These are phyloP conservation scores for Saturnia pavonia DNA, from an alignment of 2,888 invertebrate genomes.

Conservation along the genomic window DNA sequence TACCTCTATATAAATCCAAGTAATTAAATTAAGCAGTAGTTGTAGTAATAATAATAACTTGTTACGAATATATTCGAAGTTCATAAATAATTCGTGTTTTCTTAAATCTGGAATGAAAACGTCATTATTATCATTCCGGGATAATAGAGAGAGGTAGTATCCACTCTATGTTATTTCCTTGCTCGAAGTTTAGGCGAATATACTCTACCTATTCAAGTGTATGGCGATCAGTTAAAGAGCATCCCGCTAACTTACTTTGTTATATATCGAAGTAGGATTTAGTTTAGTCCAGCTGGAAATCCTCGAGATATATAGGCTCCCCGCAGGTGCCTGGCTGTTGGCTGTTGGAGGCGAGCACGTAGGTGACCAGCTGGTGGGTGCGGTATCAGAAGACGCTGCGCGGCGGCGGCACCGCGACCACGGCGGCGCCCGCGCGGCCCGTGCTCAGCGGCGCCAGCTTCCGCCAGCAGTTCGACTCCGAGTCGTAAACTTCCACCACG, in stretches of 20 bases:
- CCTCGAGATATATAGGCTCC: background rate
- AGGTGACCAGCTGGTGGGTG: conserved; percentile 39
- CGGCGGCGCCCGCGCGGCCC: conserved; percentile 94
- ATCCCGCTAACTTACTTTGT: background rate
- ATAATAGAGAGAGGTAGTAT: too few species aligned
- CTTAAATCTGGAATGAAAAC: too few species aligned
- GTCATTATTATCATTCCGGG: too few species aligned
- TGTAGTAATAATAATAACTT: too few species aligned
- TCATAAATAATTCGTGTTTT: too few species aligned
- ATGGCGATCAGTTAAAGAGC: background rate
- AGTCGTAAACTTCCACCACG: conserved; percentile 94
- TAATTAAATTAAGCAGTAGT: too few species aligned
- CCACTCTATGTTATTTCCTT: too few species aligned
- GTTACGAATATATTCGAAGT: too few species aligned
- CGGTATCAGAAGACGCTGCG: conserved; percentile 61
- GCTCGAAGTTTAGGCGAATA: too few species aligned
- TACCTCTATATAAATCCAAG: too few species aligned
- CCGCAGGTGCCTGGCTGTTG: background rate
- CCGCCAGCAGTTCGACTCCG: conserved; percentile 90
- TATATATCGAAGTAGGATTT: background rate
- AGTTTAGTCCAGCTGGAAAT: conserved; percentile 7
- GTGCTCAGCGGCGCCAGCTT: conserved; percentile 89
- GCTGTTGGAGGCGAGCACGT: conserved; percentile 24
- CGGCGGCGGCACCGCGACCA: conserved; percentile 85
- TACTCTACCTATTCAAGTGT: too few species aligned